A percentile compares a stretch with the other conserved stretches of the same genome.
Evolutionary conservation across 2,113 vertebrate species (phyloP).

Genomic region (Rhinogobius similis): DNA sequence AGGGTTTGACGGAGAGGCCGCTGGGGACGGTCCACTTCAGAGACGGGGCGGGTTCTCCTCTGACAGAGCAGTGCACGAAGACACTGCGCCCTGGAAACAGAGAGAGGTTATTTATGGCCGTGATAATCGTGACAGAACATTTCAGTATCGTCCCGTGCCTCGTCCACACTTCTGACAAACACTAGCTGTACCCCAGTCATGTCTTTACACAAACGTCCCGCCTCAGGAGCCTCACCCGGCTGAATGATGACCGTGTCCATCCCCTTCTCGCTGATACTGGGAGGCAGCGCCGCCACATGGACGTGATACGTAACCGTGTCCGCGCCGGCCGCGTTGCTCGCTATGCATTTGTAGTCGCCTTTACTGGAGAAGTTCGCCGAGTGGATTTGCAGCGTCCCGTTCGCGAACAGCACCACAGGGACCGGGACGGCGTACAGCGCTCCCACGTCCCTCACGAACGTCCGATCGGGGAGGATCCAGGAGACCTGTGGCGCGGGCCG

Average conservation of each 20-base stretch:
- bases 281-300: conserved; percentile 76
- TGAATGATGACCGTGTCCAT: conserved; percentile 62
- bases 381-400: conserved; percentile 77
- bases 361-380: conserved; percentile 76
- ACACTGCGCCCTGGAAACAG: conserved; percentile 45
- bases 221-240: conserved; percentile 59
- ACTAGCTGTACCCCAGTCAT: too few species aligned
- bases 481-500: conserved; percentile 78
- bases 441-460: conserved; percentile 69
- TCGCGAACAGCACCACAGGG: conserved; percentile 66
- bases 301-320: conserved; percentile 78
- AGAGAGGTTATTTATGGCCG: too few species aligned
- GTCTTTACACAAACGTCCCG: too few species aligned
- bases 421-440: conserved; percentile 33
- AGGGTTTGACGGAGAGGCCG: conserved; percentile 71
- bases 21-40: conserved; percentile 77
- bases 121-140: too few species aligned
- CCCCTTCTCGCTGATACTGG: conserved; percentile 69
- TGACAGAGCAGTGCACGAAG: conserved; percentile 76
- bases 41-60: conserved; percentile 71
- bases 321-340: conserved; percentile 80
- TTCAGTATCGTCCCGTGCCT: too few species aligned
- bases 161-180: too few species aligned
- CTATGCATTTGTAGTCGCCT: conserved; percentile 82
- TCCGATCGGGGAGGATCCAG: conserved; percentile 81